These are phyloP conservation scores for Aspidiotus rigidus DNA, from an alignment of 2,888 invertebrate genomes.

Conservation along the genomic window DNA sequence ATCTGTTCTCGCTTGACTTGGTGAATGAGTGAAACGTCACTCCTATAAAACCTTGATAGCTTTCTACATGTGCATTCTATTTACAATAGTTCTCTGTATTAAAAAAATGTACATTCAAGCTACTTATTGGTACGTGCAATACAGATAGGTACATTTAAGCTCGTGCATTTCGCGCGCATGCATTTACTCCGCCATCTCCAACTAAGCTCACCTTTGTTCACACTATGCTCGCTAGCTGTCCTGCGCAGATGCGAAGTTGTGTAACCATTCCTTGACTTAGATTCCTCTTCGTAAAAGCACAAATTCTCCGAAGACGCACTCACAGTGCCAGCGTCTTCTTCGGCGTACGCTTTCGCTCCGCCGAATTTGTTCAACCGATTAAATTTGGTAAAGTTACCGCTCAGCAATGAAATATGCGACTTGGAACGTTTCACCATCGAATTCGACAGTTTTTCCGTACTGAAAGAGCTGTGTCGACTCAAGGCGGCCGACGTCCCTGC, in stretches of 20 bases:
- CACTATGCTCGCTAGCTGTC: conserved; percentile 38
- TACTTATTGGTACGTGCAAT: too few relatives aligned
- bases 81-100: too few relatives aligned
- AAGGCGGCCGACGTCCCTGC: neutral
- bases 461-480: conserved; percentile 25
- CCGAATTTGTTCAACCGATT: conserved; percentile 31
- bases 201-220: conserved; percentile 37
- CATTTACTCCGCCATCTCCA: too few relatives aligned
- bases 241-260: conserved; percentile 43
- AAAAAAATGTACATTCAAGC: too few relatives aligned
- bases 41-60: too few relatives aligned
- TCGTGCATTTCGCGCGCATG: too few relatives aligned
- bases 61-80: too few relatives aligned
- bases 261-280: conserved; percentile 1
- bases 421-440: conserved; percentile 43
- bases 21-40: too few relatives aligned
- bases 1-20: too few relatives aligned
- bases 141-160: too few relatives aligned
- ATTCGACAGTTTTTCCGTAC: conserved; percentile 9
- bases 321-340: neutral
- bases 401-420: conserved; percentile 44
- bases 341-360: neutral
- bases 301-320: conserved; percentile 9
- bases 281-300: neutral
- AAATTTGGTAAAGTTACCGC: conserved; percentile 35